phyloP scores from a whole-genome alignment of 2,113 vertebrate genomes.

The Melospiza melodia region DNA sequence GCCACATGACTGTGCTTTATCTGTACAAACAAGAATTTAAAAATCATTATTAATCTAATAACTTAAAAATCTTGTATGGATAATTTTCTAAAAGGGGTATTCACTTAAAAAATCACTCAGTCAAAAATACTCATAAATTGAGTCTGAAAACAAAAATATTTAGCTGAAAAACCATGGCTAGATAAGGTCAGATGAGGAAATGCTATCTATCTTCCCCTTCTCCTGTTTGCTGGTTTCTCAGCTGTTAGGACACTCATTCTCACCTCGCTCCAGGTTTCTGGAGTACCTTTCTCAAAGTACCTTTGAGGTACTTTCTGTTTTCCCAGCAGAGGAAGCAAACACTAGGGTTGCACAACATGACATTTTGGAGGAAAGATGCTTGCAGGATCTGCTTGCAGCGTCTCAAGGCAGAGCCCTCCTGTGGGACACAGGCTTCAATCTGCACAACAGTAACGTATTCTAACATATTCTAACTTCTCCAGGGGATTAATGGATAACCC shows the following conservation, averaged over 20 bases:
- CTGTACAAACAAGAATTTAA: not conserved
- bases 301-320: not conserved
- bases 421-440: not conserved
- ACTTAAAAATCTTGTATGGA: not conserved
- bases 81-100: not conserved
- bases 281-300: not conserved
- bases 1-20: not conserved
- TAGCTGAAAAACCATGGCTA: not conserved
- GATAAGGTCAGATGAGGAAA: not conserved
- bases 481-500: not conserved
- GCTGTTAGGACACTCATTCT: not conserved
- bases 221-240: not conserved
- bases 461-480: not conserved
- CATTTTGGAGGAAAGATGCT: not conserved
- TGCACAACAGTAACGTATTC: not conserved
- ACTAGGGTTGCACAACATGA: rapidly evolving
- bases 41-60: not conserved
- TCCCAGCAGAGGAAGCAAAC: not conserved
- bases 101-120: not conserved
- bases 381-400: not conserved
- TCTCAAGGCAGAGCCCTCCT: not conserved
- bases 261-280: not conserved
- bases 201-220: not conserved
- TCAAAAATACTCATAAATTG: not conserved
- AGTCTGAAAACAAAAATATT: not conserved